Percentiles rank a stretch among this genome's conserved stretches.
Evolutionary conservation across 2,888 invertebrate genomes (phyloP).

Genomic region (Artemia sinica): DNA sequence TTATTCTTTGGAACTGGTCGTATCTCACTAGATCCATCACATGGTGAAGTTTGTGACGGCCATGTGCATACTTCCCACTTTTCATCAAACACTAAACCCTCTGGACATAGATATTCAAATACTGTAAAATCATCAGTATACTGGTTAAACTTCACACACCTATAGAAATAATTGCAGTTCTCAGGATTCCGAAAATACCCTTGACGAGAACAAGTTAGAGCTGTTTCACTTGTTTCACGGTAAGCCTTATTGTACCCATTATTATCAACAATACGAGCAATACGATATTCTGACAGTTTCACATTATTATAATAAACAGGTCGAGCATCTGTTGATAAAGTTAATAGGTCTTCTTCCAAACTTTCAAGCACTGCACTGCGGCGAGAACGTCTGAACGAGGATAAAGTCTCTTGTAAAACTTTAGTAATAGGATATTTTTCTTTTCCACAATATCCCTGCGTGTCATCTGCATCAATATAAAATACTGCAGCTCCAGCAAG

Average conservation of each 20-base stretch:
- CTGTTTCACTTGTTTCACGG: constrained; percentile 52
- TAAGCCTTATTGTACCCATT: constrained; percentile 52
- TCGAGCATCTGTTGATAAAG: constrained; percentile 20
- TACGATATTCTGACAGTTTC: constrained; percentile 47
- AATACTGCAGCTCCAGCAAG: constrained; percentile 49
- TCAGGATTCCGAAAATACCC: constrained; percentile 60
- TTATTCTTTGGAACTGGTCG: constrained; percentile 49
- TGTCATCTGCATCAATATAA: constrained; percentile 41
- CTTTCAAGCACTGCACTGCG: constrained; percentile 46
- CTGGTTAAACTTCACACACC: constrained; percentile 62
- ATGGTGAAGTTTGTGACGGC: constrained; percentile 54
- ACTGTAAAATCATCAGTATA: constrained; percentile 54
- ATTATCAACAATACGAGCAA: constrained; percentile 52
- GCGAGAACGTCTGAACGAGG: constrained; percentile 45
- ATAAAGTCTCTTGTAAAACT: constrained; percentile 29
- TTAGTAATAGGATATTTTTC: constrained; percentile 26
- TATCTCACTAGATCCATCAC: constrained; percentile 55
- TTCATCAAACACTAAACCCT: constrained; percentile 55
- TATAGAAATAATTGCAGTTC: constrained; percentile 57
- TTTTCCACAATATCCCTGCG: constrained; percentile 30
- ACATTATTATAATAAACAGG: constrained; percentile 18
- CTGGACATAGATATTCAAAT: constrained; percentile 62
- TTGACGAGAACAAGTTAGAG: constrained; percentile 54
- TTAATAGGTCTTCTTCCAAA: constrained; percentile 40
- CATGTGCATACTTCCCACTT: constrained; percentile 60